Percentiles rank a stretch among this genome's conserved stretches.
phyloP scores from a whole-genome alignment of 2,888 invertebrate genomes.

The Habroteleia sp. region DNA sequence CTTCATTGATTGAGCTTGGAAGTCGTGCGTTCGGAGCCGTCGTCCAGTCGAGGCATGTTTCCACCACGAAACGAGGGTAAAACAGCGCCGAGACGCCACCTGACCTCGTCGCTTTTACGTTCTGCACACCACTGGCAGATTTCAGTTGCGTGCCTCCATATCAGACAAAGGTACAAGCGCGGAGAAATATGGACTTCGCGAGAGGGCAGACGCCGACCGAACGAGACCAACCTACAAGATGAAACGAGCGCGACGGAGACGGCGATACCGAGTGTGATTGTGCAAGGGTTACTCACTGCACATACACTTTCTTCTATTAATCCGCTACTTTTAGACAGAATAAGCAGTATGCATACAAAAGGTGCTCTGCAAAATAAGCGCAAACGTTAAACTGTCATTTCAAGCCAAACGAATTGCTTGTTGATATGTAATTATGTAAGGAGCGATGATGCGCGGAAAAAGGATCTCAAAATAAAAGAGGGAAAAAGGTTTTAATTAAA shows the following conservation, averaged over 20 bases:
- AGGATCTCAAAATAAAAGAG: no score
- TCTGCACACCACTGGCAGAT: constrained; percentile 77
- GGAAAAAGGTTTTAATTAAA: no score
- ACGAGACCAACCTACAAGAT: constrained; percentile 39
- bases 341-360: no score
- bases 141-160: constrained; percentile 63
- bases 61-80: constrained; percentile 37
- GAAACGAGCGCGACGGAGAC: constrained; percentile 57
- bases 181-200: constrained; percentile 59
- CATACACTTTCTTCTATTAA: constrained; percentile 16
- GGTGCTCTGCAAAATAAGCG: no score
- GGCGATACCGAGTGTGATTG: constrained; percentile 63
- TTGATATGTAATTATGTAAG: no score
- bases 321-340: constrained; percentile 14
- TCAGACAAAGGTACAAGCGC: constrained; percentile 52
- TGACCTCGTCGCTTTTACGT: constrained; percentile 69
- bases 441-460: no score
- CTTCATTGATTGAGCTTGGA: constrained; percentile 51
- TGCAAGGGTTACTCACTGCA: constrained; percentile 14
- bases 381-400: no score
- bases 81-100: constrained; percentile 50
- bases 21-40: constrained; percentile 31
- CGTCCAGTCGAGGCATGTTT: constrained; percentile 30
- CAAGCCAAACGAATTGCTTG: no score
- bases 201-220: constrained; percentile 51